These are phyloP conservation scores for Drosophila robusta DNA, from an alignment of 2,888 invertebrate genomes.

Conservation along the genomic window DNA sequence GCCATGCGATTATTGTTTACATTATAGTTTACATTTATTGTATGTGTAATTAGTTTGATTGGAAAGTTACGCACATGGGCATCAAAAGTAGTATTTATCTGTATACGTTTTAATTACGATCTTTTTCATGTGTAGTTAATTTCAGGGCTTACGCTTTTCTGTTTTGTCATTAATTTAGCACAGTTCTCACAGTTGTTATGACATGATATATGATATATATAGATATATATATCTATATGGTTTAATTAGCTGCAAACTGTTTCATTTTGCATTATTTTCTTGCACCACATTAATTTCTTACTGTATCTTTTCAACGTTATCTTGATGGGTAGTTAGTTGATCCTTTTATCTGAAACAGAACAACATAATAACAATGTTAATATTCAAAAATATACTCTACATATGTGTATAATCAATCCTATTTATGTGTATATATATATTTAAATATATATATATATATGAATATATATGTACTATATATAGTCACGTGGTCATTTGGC, in stretches of 20 bases:
- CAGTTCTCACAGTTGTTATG: conserved; percentile 20
- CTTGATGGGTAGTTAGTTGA: conserved; percentile 45
- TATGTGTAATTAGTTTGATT: conserved; percentile 36
- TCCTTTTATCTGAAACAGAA: conserved; percentile 21
- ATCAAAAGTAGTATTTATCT: conserved; percentile 22
- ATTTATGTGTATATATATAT: conserved; percentile 23
- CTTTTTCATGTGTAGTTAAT: conserved; percentile 19
- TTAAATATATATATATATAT: conserved; percentile 11
- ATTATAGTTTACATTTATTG: conserved; percentile 16
- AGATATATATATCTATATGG: neutral
- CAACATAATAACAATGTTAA: conserved; percentile 37
- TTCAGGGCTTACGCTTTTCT: conserved; percentile 6
- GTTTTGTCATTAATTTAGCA: conserved; percentile 25
- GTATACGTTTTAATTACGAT: conserved; percentile 6
- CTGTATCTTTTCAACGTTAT: conserved; percentile 3
- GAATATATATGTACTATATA: conserved; percentile 46
- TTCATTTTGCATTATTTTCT: conserved; percentile 31
- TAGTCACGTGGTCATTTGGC: conserved; percentile 94
- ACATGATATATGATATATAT: conserved; percentile 1
- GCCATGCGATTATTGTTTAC: conserved; percentile 39
- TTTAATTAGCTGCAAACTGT: conserved; percentile 13
- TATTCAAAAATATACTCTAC: conserved; percentile 32
- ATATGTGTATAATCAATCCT: conserved; percentile 43
- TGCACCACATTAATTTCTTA: conserved; percentile 44
- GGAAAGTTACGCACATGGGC: conserved; percentile 14